Base-by-base conservation (phyloP, 2,797 vertebrate genomes). In the Nothura maculosa region DNA sequence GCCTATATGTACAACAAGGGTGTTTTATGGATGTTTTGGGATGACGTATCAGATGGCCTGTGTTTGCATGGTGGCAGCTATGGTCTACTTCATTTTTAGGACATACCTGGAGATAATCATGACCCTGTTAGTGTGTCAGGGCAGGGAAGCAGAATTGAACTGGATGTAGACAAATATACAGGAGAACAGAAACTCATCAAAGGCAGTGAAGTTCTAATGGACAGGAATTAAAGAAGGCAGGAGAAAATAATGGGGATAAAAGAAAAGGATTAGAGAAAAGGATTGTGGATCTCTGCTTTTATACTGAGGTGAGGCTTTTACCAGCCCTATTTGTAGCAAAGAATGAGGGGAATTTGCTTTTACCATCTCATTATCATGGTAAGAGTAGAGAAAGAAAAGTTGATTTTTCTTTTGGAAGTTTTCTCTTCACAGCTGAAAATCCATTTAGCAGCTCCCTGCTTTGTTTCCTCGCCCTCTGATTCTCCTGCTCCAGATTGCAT, bases 391-490 rank as follows among this genome's bases (percentile, higher is more conserved):
- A 79, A 74, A 91, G 70, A 81, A 27, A 82, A 85, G 58, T 81
- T 90, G 4, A 67, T 93, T 94, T 94, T 85, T 50, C 15, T 81
- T 83, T 81, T 95, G 85, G 69, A 89, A 90, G 74, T 66, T 76
- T 34, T 81, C 28, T 87, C 63, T 69, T 86, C 48, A 30, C 40
- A 89, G 92, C 55, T 89, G 76, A 92, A 76, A 89, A 89, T 87
- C 43, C 36, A 82, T 28, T 10, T 78, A 66, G 28, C 67, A 32
- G 21, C 42, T 89, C 21, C 15, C 57, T 74, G 74, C 77, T 95
- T 95, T 94, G 74, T 95, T 96, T 92, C 89, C 63, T 22, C 81
- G 70, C 70, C 64, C 57, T 89, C 68, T 77, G 64, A 81, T 92
- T 92, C 61, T 82, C 0, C 0, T 88, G 68, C 38, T 94, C 77